phyloP scores from a whole-genome alignment of 1,140 invertebrate genomes.

The Potamilus streckersoni region DNA sequence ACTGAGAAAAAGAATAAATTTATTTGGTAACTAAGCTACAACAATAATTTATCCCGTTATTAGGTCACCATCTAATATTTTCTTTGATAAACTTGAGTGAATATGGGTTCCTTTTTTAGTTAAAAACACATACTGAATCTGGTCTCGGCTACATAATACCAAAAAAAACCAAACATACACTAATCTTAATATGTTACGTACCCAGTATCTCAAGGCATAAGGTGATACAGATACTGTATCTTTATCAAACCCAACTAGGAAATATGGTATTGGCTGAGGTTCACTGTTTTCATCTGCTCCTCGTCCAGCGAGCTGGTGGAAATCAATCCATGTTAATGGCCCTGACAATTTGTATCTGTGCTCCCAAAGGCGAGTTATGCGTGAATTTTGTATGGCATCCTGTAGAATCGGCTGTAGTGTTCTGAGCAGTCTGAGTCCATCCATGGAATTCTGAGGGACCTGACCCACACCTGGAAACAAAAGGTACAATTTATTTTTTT shows the following conservation, averaged over 20 bases:
- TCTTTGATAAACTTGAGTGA: too few relatives aligned
- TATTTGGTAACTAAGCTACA: too few relatives aligned
- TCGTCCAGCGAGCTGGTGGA: conserved; percentile 92
- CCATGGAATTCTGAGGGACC: conserved; percentile 89
- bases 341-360: conserved; percentile 72
- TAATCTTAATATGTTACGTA: conserved; percentile 39
- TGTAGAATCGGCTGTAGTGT: conserved; percentile 90
- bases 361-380: conserved; percentile 76
- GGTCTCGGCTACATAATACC: too few relatives aligned
- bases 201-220: conserved; percentile 92
- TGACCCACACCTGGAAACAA: conserved; percentile 71
- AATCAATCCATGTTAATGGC: conserved; percentile 96
- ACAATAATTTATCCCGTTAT: too few relatives aligned
- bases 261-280: conserved; percentile 92
- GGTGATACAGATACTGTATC: conserved; percentile 95
- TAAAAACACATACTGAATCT: too few relatives aligned
- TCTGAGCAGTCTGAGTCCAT: conserved; percentile 92
- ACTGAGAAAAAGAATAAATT: too few relatives aligned
- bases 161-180: too few relatives aligned
- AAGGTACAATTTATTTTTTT: not conserved
- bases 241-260: conserved; percentile 93
- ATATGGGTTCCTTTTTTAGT: too few relatives aligned
- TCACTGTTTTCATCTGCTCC: conserved; percentile 96
- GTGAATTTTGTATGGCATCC: conserved; percentile 95
- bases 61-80: too few relatives aligned